Conservation (phyloP, 2,888 invertebrate genomes). For the Aspidapion aeneum region DNA sequence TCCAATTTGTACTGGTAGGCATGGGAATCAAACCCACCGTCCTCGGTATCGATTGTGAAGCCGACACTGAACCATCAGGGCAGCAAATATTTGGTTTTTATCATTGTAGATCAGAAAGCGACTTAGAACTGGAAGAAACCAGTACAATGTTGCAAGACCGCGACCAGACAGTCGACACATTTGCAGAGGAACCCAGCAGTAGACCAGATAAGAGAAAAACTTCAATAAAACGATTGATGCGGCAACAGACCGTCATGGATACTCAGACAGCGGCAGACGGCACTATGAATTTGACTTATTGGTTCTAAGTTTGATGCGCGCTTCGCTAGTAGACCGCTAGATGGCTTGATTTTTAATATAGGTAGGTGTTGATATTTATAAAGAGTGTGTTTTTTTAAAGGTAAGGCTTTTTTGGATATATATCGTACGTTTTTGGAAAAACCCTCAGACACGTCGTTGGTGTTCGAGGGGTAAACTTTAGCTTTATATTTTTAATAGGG, state of each 20-base stretch:
- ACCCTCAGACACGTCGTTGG: too few species aligned
- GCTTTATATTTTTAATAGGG: too few species aligned
- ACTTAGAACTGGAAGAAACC: neutral
- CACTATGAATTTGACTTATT: conserved; percentile 80
- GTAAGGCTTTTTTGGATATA: too few species aligned
- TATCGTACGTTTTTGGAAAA: too few species aligned
- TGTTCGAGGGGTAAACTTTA: too few species aligned
- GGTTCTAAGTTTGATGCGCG: conserved; percentile 61
- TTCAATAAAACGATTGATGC: conserved; percentile 67
- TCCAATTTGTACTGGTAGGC: too few species aligned
- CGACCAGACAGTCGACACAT: neutral
- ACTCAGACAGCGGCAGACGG: conserved; percentile 78
- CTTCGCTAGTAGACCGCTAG: conserved; percentile 2
- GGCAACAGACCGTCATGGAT: conserved; percentile 78
- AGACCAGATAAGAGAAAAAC: conserved; percentile 43
- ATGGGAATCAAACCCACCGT: too few species aligned
- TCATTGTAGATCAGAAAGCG: neutral
- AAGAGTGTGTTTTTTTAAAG: too few species aligned
- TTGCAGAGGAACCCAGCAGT: neutral
- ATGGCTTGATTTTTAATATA: neutral
- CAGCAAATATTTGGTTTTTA: too few species aligned
- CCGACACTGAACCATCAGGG: too few species aligned
- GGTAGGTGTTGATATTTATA: neutral
- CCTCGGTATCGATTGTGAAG: too few species aligned
- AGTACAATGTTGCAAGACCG: neutral